Percentiles rank a stretch among this genome's conserved stretches.
Evolutionary conservation across 2,113 vertebrate species (phyloP).

Genomic region (Ptilonorhynchus violaceus): DNA sequence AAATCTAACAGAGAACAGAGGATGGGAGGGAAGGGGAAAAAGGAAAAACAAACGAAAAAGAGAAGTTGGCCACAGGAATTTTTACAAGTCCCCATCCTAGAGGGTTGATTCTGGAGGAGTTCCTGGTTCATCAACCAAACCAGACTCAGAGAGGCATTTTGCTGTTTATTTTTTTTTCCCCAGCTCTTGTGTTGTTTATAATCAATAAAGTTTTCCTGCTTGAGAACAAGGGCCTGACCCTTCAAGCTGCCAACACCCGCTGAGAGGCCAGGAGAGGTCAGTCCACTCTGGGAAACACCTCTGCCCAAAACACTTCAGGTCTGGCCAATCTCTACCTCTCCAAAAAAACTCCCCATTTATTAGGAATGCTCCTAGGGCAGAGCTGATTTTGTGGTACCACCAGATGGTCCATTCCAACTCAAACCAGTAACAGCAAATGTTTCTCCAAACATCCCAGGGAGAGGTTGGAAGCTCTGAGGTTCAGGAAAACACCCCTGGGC

Average conservation of each 20-base stretch:
- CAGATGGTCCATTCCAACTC: background rate
- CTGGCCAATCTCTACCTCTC: background rate
- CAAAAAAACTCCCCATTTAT: background rate
- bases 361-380: background rate
- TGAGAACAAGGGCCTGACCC: background rate
- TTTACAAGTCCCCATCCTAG: background rate
- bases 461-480: no score
- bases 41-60: background rate
- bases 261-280: background rate
- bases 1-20: background rate
- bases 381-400: background rate
- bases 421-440: background rate
- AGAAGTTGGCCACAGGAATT: background rate
- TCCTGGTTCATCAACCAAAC: background rate
- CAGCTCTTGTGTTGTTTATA: background rate
- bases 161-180: background rate
- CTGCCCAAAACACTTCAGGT: accelerated
- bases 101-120: background rate
- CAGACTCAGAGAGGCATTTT: background rate
- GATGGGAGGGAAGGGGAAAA: background rate
- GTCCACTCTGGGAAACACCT: background rate
- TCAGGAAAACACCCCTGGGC: background rate
- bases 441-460: background rate
- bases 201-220: background rate
- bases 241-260: background rate